phyloP scores from a whole-genome alignment of 2,888 invertebrate species.

The Caenorhabditis wallacei region DNA sequence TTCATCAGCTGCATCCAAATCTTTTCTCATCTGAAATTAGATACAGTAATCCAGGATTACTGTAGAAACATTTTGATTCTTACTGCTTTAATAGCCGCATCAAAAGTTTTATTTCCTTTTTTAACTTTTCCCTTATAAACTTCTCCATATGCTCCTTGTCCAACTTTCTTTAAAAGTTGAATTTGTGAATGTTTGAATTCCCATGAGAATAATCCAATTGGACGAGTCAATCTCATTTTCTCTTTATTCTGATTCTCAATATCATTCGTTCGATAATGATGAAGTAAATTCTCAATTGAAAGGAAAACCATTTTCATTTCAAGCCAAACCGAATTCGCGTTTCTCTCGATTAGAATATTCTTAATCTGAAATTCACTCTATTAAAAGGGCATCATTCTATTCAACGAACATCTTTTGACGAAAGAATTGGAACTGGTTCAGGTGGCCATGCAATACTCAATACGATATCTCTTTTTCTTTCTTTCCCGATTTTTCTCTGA shows the following conservation, averaged over 20 bases:
- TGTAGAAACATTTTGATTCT: background rate
- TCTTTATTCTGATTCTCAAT: conserved; percentile 24
- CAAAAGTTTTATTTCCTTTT: conserved; percentile 40
- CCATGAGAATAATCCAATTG: conserved; percentile 44
- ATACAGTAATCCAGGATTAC: background rate
- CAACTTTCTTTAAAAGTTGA: conserved; percentile 49
- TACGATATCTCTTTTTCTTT: conserved; percentile 30
- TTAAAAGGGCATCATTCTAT: background rate
- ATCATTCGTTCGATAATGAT: conserved; percentile 20
- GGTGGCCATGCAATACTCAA: conserved; percentile 55
- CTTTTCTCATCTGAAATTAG: conserved; percentile 52
- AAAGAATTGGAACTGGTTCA: background rate
- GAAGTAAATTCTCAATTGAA: conserved; percentile 21
- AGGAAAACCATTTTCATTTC: conserved; percentile 23
- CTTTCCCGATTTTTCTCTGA: conserved; percentile 44
- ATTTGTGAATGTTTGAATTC: conserved; percentile 59
- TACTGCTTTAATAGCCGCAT: conserved; percentile 64
- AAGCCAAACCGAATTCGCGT: conserved; percentile 9
- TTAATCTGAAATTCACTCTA: conserved; percentile 42
- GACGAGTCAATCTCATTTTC: conserved; percentile 15
- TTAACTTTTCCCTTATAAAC: conserved; percentile 63
- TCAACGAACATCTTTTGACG: conserved; percentile 39
- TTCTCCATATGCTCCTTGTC: conserved; percentile 65
- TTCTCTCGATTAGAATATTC: conserved; percentile 49
- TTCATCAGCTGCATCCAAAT: conserved; percentile 55